These are phyloP conservation scores for Manis javanica DNA, from an alignment of 2,797 vertebrate species.

Conservation along the genomic window DNA sequence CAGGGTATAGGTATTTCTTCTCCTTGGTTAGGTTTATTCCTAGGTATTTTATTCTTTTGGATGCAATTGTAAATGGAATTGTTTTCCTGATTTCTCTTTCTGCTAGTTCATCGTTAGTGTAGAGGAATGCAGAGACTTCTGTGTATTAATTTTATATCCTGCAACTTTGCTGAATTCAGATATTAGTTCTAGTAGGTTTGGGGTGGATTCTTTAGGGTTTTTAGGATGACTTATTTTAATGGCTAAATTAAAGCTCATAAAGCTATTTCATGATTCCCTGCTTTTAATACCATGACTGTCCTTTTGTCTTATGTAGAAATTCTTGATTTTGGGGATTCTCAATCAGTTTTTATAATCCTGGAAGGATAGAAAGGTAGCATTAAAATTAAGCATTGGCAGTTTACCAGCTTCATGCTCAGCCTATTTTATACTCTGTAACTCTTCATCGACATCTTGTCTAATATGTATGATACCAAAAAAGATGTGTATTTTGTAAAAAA, in stretches of 20 bases:
- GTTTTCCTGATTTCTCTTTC: too few species aligned
- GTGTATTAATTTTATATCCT: too few species aligned
- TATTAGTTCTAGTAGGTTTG: too few species aligned
- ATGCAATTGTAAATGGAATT: too few species aligned
- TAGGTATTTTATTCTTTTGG: too few species aligned
- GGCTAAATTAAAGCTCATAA: background rate
- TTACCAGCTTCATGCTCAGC: background rate
- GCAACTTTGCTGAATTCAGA: too few species aligned
- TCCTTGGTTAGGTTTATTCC: too few species aligned
- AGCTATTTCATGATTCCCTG: background rate
- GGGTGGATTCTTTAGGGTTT: too few species aligned
- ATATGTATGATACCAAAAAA: conserved; percentile 10
- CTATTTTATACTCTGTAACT: background rate
- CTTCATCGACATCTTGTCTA: background rate
- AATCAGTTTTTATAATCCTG: background rate
- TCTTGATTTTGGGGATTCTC: conserved; percentile 11
- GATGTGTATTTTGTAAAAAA: background rate
- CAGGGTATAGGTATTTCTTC: too few species aligned
- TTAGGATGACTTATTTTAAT: background rate
- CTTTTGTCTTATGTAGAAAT: background rate
- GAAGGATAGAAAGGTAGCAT: background rate
- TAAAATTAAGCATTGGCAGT: background rate
- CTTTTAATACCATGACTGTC: conserved; percentile 10
- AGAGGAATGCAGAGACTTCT: too few species aligned
- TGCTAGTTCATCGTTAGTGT: too few species aligned